A percentile compares a stretch with the other conserved stretches of the same genome.
Conservation (phyloP, 2,113 vertebrate genomes). For the Meleagris gallopavo region DNA sequence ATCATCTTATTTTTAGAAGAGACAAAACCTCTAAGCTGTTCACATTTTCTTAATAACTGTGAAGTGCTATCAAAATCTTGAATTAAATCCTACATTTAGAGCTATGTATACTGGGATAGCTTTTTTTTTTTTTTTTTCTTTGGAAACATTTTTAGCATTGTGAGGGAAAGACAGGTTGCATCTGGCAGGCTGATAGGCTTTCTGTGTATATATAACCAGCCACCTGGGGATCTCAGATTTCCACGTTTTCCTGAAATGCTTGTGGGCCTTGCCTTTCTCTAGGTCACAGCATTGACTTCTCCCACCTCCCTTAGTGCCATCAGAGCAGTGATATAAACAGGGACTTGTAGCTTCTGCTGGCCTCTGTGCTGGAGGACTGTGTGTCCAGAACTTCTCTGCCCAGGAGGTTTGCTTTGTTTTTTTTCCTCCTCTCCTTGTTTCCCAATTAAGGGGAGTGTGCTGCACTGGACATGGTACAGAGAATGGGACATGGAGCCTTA, state of each 20-base stretch:
- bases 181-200: conserved; percentile 5
- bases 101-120: neutral
- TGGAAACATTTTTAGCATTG: neutral
- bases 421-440: neutral
- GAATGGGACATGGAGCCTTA: neutral
- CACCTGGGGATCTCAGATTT: neutral
- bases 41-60: conserved; percentile 11
- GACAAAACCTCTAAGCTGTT: conserved; percentile 37
- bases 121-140: neutral
- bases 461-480: neutral
- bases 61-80: conserved; percentile 32
- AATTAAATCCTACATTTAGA: conserved; percentile 44
- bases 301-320: neutral
- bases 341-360: neutral
- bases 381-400: neutral
- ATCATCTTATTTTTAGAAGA: conserved; percentile 52
- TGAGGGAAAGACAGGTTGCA: conserved; percentile 11
- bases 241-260: neutral
- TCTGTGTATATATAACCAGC: neutral
- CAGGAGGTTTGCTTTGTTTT: neutral
- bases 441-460: neutral
- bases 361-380: neutral
- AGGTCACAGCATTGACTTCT: neutral
- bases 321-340: neutral
- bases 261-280: neutral